Percentiles rank a stretch among this genome's conserved stretches.
phyloP scores from a whole-genome alignment of 2,888 invertebrate genomes.

The Troilus luridus region DNA sequence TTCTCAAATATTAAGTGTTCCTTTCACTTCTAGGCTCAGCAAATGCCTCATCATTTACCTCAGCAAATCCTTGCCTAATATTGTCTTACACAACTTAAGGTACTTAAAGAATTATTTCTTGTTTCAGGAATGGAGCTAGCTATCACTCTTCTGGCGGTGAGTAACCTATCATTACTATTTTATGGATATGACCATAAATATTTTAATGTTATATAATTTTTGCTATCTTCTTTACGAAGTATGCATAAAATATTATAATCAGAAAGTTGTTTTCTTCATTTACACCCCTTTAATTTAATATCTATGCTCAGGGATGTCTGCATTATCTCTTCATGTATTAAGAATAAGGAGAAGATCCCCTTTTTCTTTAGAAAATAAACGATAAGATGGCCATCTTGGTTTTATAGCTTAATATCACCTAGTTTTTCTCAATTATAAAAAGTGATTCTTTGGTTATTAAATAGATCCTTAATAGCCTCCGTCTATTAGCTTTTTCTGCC shows the following conservation, averaged over 20 bases:
- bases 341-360: no score
- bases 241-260: background rate
- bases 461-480: no score
- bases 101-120: constrained; percentile 27
- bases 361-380: no score
- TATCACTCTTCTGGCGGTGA: constrained; percentile 47
- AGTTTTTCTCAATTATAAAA: no score
- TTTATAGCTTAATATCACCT: no score
- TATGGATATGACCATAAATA: background rate
- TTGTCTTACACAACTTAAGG: background rate
- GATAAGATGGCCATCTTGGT: no score
- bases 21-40: background rate
- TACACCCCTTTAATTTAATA: background rate
- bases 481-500: no score
- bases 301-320: no score
- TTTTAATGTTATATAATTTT: background rate
- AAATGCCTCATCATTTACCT: constrained; percentile 13
- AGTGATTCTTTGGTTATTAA: no score
- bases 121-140: constrained; percentile 52
- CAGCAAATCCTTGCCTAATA: constrained; percentile 8
- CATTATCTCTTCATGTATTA: no score
- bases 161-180: background rate
- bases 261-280: background rate
- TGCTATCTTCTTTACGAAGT: background rate
- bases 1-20: background rate